phyloP scores from a whole-genome alignment of 2,797 vertebrate species.

The Gymnoscopelus braueri region DNA sequence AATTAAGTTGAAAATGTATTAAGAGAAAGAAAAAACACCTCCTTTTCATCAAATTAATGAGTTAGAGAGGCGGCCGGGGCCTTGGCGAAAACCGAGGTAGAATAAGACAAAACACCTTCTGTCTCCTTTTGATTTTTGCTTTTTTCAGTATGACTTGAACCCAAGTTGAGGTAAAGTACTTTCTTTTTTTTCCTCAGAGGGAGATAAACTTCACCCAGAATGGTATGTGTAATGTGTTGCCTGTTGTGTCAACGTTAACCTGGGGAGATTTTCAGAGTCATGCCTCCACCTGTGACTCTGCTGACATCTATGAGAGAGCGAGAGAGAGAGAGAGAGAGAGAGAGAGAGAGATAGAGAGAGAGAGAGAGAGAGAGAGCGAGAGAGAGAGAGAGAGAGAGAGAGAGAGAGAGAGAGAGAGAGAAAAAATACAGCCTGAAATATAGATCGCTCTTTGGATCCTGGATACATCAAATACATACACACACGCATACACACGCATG shows the following conservation, averaged over 20 bases:
- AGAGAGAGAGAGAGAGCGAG: too few species aligned
- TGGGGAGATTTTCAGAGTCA: conserved; percentile 5
- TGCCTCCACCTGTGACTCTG: conserved; percentile 9
- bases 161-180: background rate
- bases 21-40: background rate
- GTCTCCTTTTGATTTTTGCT: background rate
- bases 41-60: background rate
- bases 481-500: too few species aligned
- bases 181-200: background rate
- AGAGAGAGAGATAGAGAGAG: too few species aligned
- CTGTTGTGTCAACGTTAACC: conserved; percentile 5
- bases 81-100: background rate
- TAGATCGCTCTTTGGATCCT: too few species aligned
- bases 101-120: background rate
- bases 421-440: too few species aligned
- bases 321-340: too few species aligned
- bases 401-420: too few species aligned
- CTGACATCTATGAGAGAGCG: too few species aligned
- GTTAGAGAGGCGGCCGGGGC: conserved; percentile 11
- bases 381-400: too few species aligned
- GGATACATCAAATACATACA: too few species aligned
- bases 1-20: background rate
- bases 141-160: background rate
- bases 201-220: conserved; percentile 14
- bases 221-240: background rate